phyloP scores from a whole-genome alignment of 2,797 vertebrate genomes.

The Sciurus carolinensis region DNA sequence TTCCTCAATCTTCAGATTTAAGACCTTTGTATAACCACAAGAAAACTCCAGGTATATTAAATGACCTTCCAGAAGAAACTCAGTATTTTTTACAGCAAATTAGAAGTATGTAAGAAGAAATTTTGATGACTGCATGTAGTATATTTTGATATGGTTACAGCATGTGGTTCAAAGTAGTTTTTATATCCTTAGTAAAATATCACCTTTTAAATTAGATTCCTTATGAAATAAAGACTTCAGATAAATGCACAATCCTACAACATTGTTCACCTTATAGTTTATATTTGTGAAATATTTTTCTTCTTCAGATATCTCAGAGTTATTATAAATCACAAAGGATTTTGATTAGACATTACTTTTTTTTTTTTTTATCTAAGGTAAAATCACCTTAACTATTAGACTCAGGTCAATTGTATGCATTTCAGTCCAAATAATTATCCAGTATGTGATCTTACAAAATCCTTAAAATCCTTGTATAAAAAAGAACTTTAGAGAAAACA shows the following conservation, averaged over 20 bases:
- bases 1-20: background rate
- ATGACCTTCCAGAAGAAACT: background rate
- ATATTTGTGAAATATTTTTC: slow-evolving; percentile 10
- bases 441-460: background rate
- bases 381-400: background rate
- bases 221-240: slow-evolving; percentile 15
- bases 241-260: background rate
- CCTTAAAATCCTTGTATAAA: background rate
- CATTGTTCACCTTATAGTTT: background rate
- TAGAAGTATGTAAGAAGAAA: background rate
- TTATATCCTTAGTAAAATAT: background rate
- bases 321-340: background rate
- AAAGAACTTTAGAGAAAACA: background rate
- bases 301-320: background rate
- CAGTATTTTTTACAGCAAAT: background rate
- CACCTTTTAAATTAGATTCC: slow-evolving; percentile 15
- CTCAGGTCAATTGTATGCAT: background rate
- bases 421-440: background rate
- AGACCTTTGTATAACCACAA: background rate
- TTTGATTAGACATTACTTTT: background rate
- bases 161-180: background rate
- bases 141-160: background rate
- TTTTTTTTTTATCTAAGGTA: background rate
- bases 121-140: background rate
- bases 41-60: background rate